These are phyloP conservation scores for Limnephilus rhombicus DNA, from an alignment of 2,888 invertebrate species.

Conservation along the genomic window DNA sequence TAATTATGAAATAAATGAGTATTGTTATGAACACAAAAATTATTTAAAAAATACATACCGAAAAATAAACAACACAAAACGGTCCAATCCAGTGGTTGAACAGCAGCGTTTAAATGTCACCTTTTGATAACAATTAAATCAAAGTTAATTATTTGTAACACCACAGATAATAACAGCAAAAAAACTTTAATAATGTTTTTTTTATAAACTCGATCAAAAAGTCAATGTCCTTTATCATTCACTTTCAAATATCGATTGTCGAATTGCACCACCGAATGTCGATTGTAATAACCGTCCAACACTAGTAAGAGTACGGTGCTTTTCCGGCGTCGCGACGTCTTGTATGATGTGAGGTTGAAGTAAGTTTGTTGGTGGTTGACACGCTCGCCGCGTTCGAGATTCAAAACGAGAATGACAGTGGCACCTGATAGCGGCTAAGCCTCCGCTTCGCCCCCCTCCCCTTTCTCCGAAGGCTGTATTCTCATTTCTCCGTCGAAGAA, in stretches of 20 bases:
- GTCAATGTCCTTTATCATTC: slow-evolving; percentile 32
- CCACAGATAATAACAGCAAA: slow-evolving; percentile 2
- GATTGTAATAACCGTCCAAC: slow-evolving; percentile 2
- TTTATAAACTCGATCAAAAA: slow-evolving; percentile 21
- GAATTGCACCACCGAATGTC: slow-evolving; percentile 11
- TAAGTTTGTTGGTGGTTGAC: slow-evolving; percentile 6
- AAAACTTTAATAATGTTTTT: not conserved
- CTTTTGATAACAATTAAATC: slow-evolving; percentile 1
- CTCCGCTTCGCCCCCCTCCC: slow-evolving; percentile 53
- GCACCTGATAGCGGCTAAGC: slow-evolving; percentile 55
- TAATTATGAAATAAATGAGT: not conserved
- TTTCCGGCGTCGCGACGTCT: slow-evolving; percentile 23
- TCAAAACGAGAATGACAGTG: slow-evolving; percentile 64
- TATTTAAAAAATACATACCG: slow-evolving; percentile 17
- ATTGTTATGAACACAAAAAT: not conserved
- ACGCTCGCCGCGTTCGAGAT: slow-evolving; percentile 56
- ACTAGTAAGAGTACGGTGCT: not conserved
- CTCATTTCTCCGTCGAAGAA: slow-evolving; percentile 60
- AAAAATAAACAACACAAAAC: slow-evolving; percentile 34
- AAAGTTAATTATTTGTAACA: slow-evolving; percentile 10
- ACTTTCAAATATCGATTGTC: not conserved
- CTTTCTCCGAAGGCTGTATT: slow-evolving; percentile 36
- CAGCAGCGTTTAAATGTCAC: slow-evolving; percentile 9
- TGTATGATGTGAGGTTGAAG: not conserved
- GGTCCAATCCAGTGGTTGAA: slow-evolving; percentile 31